Conservation (phyloP, 2,113 vertebrate genomes). For the Aegotheles bennettii region DNA sequence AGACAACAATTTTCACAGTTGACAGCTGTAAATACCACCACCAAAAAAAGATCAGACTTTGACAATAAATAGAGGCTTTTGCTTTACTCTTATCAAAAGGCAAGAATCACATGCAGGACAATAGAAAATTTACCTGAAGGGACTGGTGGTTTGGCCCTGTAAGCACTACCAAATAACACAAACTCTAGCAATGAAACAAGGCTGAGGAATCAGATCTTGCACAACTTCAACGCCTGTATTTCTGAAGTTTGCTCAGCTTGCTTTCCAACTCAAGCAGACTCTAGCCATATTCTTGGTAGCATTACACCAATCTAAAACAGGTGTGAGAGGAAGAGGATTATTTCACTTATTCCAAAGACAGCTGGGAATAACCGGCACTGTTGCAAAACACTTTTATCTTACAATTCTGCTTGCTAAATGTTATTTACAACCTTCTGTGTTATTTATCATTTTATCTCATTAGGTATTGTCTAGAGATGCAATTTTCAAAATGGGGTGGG, state of each 20-base stretch:
- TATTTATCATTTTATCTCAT: conserved; percentile 69
- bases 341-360: neutral
- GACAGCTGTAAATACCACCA: neutral
- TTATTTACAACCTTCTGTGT: conserved; percentile 47
- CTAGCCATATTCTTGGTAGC: neutral
- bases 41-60: neutral
- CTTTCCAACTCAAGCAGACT: neutral
- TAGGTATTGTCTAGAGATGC: conserved; percentile 65
- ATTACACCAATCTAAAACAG: conserved; percentile 1
- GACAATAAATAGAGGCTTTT: neutral
- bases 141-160: neutral
- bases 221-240: neutral
- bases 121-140: neutral
- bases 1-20: neutral
- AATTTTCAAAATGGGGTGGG: conserved; percentile 63
- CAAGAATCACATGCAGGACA: neutral
- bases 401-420: conserved; percentile 63
- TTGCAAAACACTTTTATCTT: conserved; percentile 50
- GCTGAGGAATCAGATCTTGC: neutral
- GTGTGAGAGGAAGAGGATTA: conserved; percentile 1
- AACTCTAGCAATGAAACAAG: neutral
- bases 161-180: neutral
- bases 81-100: neutral
- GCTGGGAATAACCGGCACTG: conserved; percentile 18
- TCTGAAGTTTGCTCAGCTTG: neutral